A percentile compares a stretch with the other conserved stretches of the same genome.
Conservation (phyloP, 2,113 vertebrate species). For the Cathartes aura region DNA sequence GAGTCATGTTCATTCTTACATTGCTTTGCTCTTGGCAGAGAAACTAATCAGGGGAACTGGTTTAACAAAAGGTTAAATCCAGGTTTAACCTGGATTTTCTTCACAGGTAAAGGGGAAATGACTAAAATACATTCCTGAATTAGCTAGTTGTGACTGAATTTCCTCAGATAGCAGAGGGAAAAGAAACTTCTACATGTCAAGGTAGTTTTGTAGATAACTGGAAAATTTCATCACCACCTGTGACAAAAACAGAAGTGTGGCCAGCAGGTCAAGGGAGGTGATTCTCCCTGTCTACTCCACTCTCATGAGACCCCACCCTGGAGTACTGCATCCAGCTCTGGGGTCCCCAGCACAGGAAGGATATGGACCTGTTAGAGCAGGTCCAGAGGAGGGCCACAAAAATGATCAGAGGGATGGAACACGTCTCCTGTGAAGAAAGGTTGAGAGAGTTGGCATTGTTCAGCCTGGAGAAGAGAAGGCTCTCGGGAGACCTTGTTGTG, state of each 20-base stretch:
- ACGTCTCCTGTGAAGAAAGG: background rate
- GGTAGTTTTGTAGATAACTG: background rate
- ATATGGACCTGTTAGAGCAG: fast-evolving
- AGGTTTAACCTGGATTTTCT: background rate
- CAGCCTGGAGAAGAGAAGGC: background rate
- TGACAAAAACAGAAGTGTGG: background rate
- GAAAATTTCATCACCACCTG: background rate
- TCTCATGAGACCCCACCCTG: background rate
- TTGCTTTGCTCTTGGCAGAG: background rate
- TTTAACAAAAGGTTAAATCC: background rate
- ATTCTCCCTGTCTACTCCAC: background rate
- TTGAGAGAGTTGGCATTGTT: background rate
- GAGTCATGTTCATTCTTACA: background rate
- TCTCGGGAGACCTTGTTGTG: background rate
- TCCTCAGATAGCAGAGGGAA: background rate
- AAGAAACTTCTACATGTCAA: background rate
- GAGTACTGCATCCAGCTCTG: background rate
- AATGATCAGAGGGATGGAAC: background rate
- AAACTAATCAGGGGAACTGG: background rate
- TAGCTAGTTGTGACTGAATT: background rate
- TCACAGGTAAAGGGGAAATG: background rate
- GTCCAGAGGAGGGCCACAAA: background rate
- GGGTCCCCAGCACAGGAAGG: background rate
- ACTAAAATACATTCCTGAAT: background rate
- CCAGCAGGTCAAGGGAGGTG: background rate